A percentile compares a stretch with the other conserved stretches of the same genome.
These are phyloP conservation scores for Eira barbara DNA, from an alignment of 2,113 vertebrate species.

Conservation along the genomic window DNA sequence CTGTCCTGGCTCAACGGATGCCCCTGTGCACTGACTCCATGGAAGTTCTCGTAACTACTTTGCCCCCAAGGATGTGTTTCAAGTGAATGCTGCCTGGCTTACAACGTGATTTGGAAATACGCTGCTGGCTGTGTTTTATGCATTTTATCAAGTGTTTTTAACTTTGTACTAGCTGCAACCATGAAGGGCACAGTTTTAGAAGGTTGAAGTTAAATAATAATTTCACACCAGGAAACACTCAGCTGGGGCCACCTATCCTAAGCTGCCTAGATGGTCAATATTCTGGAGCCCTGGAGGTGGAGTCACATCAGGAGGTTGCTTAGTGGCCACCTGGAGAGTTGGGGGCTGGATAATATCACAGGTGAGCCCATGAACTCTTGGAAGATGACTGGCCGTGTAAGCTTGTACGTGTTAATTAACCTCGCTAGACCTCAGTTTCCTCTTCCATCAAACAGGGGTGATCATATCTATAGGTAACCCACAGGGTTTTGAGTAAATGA, in stretches of 20 bases:
- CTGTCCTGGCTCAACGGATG: fast-evolving
- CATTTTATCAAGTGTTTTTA: background rate
- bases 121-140: constrained; percentile 41
- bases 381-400: background rate
- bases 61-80: background rate
- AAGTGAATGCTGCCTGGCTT: background rate
- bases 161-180: background rate
- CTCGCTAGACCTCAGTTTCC: background rate
- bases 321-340: background rate
- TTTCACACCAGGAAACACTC: background rate
- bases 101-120: background rate
- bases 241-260: fast-evolving
- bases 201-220: constrained; percentile 64
- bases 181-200: constrained; percentile 48
- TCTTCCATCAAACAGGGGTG: background rate
- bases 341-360: no score
- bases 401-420: background rate
- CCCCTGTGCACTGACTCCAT: background rate
- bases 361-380: background rate
- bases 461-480: background rate
- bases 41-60: background rate
- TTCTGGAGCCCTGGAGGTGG: background rate
- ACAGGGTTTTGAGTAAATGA: background rate
- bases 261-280: background rate
- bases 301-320: background rate